These are phyloP conservation scores for Coptotermes formosanus DNA, from an alignment of 1,140 invertebrate genomes.

Conservation along the genomic window DNA sequence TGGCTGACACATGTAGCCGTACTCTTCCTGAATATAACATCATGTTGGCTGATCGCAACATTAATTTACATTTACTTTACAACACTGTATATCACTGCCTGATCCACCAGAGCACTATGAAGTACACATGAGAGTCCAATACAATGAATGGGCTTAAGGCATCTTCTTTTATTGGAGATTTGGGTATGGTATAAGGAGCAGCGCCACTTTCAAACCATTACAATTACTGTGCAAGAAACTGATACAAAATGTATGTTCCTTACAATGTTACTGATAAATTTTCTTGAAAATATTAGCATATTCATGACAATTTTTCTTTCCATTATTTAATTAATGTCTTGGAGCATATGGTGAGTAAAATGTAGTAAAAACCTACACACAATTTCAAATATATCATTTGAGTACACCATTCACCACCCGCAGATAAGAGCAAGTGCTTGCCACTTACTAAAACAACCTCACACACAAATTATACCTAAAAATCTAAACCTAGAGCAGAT, in stretches of 20 bases:
- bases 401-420: neutral
- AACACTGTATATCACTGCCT: neutral
- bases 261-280: neutral
- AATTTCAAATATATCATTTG: neutral
- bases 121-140: conserved; percentile 12
- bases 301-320: neutral
- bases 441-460: neutral
- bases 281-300: neutral
- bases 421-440: neutral
- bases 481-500: neutral
- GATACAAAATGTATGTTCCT: neutral
- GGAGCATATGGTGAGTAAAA: neutral
- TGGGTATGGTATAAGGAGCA: neutral
- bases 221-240: neutral
- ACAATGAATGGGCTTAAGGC: conserved; percentile 17
- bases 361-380: neutral
- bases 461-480: neutral
- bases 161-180: neutral
- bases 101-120: neutral
- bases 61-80: neutral
- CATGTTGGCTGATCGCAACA: no score
- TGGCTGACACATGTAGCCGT: no score
- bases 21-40: no score
- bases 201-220: neutral
- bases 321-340: neutral